Evolutionary conservation across 2,797 vertebrate genomes (phyloP).

Genomic region (Malurus splendens): DNA sequence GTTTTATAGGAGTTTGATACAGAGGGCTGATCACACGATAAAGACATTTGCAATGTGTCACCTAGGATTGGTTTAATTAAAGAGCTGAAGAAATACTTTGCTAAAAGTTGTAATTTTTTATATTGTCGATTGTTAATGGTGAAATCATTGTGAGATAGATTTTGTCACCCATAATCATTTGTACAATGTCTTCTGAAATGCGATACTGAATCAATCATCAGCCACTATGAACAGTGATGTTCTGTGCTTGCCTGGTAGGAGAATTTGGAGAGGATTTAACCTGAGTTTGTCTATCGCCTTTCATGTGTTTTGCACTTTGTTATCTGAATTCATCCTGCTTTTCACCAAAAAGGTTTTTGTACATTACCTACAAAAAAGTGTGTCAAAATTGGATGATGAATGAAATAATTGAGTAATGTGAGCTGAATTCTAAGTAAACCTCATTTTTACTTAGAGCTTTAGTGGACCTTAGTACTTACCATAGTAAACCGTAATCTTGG

Average conservation of each 20-base stretch:
- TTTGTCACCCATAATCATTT: not conserved
- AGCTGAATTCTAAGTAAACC: not conserved
- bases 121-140: not conserved
- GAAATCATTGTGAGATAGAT: not conserved
- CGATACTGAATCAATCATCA: not conserved
- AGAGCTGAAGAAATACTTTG: not conserved
- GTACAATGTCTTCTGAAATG: not conserved
- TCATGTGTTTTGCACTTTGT: not conserved
- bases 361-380: not conserved
- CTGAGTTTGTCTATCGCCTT: not conserved
- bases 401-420: not conserved
- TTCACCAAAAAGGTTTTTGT: not conserved
- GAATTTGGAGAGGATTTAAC: not conserved
- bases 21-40: not conserved
- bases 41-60: not conserved
- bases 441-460: not conserved
- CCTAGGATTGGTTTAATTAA: not conserved
- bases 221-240: not conserved
- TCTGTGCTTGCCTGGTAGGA: not conserved
- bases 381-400: not conserved
- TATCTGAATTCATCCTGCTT: not conserved
- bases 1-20: not conserved
- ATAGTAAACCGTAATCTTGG: not conserved
- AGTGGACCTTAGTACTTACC: not conserved
- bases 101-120: not conserved